A percentile compares a stretch with the other conserved stretches of the same genome.
phyloP scores from a whole-genome alignment of 2,888 invertebrate genomes.

The Stenurella melanura region DNA sequence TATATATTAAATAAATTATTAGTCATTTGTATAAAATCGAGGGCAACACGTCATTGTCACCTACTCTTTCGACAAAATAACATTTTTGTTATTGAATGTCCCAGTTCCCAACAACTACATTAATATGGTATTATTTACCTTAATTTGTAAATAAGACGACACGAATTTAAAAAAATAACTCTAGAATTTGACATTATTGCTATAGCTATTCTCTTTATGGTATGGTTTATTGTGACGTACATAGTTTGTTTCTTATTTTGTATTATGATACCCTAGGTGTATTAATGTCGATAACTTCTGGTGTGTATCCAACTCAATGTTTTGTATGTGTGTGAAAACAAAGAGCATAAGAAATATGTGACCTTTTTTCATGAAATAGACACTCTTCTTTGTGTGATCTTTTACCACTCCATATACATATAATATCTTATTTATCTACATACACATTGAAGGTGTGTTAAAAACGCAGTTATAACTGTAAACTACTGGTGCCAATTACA shows the following conservation, averaged over 20 bases:
- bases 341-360: slow-evolving; percentile 4
- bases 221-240: too few relatives aligned
- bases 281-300: too few relatives aligned
- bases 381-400: slow-evolving; percentile 1
- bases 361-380: not conserved
- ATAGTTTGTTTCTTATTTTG: too few relatives aligned
- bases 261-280: too few relatives aligned
- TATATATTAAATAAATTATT: not conserved
- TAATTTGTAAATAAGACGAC: not conserved
- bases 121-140: not conserved
- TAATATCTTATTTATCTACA: not conserved
- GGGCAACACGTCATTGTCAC: not conserved
- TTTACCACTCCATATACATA: not conserved
- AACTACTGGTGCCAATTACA: slow-evolving; percentile 36
- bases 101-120: not conserved
- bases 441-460: slow-evolving; percentile 11
- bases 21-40: not conserved
- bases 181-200: too few relatives aligned
- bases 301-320: not conserved
- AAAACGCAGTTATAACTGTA: slow-evolving; percentile 24
- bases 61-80: not conserved
- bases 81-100: not conserved
- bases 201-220: too few relatives aligned
- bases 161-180: too few relatives aligned
- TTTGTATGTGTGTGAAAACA: not conserved